phyloP scores from a whole-genome alignment of 2,888 invertebrate species.

The Branchipolynoe longqiensis region DNA sequence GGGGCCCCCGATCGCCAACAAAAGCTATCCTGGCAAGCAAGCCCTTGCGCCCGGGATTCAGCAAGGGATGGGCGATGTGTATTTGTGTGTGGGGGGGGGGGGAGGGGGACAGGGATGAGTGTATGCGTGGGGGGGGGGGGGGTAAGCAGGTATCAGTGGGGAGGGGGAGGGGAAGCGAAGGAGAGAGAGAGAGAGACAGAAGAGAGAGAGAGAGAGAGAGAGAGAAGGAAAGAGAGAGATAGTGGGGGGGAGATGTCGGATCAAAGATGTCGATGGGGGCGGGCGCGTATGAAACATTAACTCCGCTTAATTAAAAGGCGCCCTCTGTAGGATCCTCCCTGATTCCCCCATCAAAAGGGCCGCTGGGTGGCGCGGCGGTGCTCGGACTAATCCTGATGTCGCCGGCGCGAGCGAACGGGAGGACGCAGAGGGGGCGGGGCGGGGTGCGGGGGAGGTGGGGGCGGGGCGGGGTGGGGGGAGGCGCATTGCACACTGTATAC shows the following conservation, averaged over 20 bases:
- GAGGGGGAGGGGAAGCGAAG: not conserved
- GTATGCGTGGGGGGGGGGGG: no score
- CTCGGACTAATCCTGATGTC: conserved; percentile 18
- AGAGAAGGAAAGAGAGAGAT: not conserved
- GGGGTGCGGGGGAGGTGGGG: no score
- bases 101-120: no score
- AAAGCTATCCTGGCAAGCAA: conserved; percentile 31
- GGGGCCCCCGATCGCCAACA: conserved; percentile 38
- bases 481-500: conserved; percentile 19
- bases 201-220: not conserved
- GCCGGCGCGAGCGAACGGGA: not conserved
- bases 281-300: conserved; percentile 57
- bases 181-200: not conserved
- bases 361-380: not conserved
- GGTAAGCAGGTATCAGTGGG: no score
- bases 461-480: no score
- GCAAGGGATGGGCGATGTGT: no score
- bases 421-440: no score
- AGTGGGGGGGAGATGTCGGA: not conserved
- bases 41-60: no score
- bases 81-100: no score
- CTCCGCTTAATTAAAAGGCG: conserved; percentile 59
- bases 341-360: conserved; percentile 41
- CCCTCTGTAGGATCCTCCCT: conserved; percentile 30
- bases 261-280: conserved; percentile 28